Evolutionary conservation across 2,113 vertebrate genomes (phyloP), one percentile per base, ranked within the genome.

Genomic region (Channa maculata): DNA sequence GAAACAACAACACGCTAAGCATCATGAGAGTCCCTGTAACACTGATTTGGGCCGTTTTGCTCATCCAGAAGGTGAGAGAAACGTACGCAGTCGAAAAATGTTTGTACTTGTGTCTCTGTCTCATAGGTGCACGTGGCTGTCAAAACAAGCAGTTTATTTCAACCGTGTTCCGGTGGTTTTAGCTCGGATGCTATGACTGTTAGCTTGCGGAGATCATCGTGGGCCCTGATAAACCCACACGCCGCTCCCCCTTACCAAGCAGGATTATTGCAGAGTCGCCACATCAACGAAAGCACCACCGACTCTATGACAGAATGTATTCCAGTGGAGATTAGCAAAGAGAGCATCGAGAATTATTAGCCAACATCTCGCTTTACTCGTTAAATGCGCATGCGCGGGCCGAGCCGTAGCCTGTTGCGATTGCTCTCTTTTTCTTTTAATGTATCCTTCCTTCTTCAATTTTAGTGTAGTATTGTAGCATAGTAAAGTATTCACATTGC

Each of bases 21-120:
- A 85, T 72, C 77, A 94, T 95, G 94, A 92, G 89, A 77, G 77
- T 88, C 75, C 74, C 75, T 14, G 60, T 80, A 73, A 88, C 83
- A 73, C 86, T 94, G 79, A 39, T 94, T 15, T 94, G 90, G 88
- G 84, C 85, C 57, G 87, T 71, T 71, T 66, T 95, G 64, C 65
- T 94, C 65, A 55, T 93, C 49, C 89, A 92, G 3, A 86, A 94
- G 94, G 94, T 94, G 76, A 90, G 90, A 77, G 8, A 13, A 3
- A 43, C 37, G 3, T 53, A 6, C 46, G 33, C 53, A 14, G 13
- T 44, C 12, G 13, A 6, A 49, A 75, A 58, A 12, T 1, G 36
- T 24, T n/a, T 14, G 1, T 69, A 13, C 39, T 15, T 3, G 13
- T 6, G 37, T 49, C 10, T 43, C 3, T 8, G 3, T 12, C 14